A percentile compares a stretch with the other conserved stretches of the same genome.
These are phyloP conservation scores for Chromobotia macracanthus DNA, from an alignment of 2,797 vertebrate genomes.

Conservation along the genomic window DNA sequence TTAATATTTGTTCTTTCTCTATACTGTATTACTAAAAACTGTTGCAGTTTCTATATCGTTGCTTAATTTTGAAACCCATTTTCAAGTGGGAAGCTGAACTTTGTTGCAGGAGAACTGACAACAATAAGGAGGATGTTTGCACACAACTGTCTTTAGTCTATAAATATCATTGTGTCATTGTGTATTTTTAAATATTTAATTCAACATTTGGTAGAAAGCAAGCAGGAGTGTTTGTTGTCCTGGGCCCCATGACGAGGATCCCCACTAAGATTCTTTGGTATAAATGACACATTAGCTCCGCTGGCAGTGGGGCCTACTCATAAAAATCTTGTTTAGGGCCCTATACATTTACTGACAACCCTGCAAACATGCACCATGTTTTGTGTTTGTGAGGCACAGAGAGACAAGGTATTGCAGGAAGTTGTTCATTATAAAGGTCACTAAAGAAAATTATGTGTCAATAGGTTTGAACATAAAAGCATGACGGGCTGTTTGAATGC, in stretches of 20 bases:
- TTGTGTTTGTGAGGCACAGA: too few relatives aligned
- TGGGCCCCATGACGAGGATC: neutral
- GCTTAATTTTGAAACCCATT: slow-evolving; percentile 20
- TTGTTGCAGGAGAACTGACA: slow-evolving; percentile 51
- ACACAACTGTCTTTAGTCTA: neutral
- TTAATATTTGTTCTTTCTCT: neutral
- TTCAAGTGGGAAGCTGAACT: slow-evolving; percentile 50
- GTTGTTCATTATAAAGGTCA: neutral
- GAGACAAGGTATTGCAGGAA: too few relatives aligned
- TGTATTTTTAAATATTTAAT: neutral
- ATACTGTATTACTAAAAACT: neutral
- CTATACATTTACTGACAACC: neutral
- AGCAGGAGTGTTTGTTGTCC: too few relatives aligned
- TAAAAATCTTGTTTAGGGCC: too few relatives aligned
- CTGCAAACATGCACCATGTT: too few relatives aligned
- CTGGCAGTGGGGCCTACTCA: too few relatives aligned
- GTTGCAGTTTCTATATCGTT: neutral
- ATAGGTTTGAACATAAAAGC: neutral
- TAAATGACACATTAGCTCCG: too few relatives aligned
- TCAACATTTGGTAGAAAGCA: neutral
- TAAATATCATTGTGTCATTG: neutral
- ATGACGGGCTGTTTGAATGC: neutral
- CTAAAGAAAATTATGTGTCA: neutral
- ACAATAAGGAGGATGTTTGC: slow-evolving; percentile 28
- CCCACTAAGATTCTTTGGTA: neutral